These are phyloP conservation scores for Philotrypesis tridentata DNA, from an alignment of 1,140 invertebrate species.

Conservation along the genomic window DNA sequence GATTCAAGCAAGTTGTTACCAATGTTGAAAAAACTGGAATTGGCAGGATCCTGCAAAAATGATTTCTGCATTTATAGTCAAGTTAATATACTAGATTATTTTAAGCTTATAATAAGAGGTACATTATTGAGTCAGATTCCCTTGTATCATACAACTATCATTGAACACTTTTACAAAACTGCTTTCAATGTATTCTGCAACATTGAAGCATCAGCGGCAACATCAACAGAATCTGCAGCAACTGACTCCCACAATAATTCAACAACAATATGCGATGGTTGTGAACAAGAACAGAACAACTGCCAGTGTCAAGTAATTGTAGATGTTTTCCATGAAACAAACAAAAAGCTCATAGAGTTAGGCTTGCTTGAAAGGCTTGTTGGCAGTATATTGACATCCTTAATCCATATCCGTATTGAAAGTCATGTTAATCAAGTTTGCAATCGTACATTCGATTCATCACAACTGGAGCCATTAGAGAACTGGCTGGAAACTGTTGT, in stretches of 20 bases:
- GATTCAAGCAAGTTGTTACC: conserved; percentile 75
- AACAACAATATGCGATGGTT: conserved; percentile 79
- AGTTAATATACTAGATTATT: conserved; percentile 74
- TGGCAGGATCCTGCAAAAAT: conserved; percentile 70
- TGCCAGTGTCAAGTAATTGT: conserved; percentile 86
- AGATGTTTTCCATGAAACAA: conserved; percentile 85
- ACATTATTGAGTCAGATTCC: conserved; percentile 83
- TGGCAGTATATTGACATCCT: conserved; percentile 85
- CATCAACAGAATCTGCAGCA: conserved; percentile 41
- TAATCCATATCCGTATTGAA: conserved; percentile 88
- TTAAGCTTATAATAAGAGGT: conserved; percentile 80
- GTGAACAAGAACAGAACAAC: conserved; percentile 79
- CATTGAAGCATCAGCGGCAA: conserved; percentile 63
- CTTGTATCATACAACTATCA: conserved; percentile 79
- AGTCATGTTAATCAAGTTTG: conserved; percentile 86
- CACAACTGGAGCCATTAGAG: conserved; percentile 82
- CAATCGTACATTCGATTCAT: conserved; percentile 88
- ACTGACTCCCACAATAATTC: conserved; percentile 27
- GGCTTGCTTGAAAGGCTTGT: conserved; percentile 86
- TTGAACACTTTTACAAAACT: conserved; percentile 85
- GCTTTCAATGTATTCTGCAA: conserved; percentile 84
- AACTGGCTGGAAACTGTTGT: conserved; percentile 89
- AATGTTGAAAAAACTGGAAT: conserved; percentile 75
- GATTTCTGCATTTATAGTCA: conserved; percentile 71
- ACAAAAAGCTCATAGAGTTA: conserved; percentile 82